Conservation (phyloP, 1,140 invertebrate species). For the Papilio glaucus region DNA sequence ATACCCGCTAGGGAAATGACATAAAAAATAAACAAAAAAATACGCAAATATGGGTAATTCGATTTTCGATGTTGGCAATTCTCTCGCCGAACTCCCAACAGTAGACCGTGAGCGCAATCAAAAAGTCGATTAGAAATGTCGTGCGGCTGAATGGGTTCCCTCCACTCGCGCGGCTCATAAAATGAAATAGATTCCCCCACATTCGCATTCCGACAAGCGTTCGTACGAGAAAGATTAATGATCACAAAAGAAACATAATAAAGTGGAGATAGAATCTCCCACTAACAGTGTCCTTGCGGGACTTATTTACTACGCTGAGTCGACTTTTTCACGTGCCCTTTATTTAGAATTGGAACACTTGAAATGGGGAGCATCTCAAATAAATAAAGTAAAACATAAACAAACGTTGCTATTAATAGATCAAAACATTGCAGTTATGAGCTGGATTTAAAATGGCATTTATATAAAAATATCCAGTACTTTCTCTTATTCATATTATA, state of each 20-base stretch:
- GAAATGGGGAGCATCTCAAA: constrained; percentile 42
- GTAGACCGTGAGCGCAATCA: constrained; percentile 75
- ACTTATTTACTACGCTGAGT: constrained; percentile 76
- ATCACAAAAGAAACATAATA: constrained; percentile 84
- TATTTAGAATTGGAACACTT: constrained; percentile 62
- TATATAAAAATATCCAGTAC: too few species aligned
- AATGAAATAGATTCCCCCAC: constrained; percentile 83
- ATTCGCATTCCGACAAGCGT: constrained; percentile 83
- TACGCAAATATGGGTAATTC: constrained; percentile 48
- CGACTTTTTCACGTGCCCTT: constrained; percentile 77
- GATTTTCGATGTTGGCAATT: constrained; percentile 57
- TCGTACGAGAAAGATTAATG: constrained; percentile 83
- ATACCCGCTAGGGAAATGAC: constrained; percentile 10
- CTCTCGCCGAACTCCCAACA: constrained; percentile 61
- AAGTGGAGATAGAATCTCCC: constrained; percentile 82
- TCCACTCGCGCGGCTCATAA: constrained; percentile 80
- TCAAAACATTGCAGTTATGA: too few species aligned
- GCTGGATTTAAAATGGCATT: too few species aligned
- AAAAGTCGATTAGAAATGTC: constrained; percentile 83
- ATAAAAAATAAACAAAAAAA: constrained; percentile 40
- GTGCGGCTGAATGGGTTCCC: constrained; percentile 77
- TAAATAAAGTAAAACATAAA: too few species aligned
- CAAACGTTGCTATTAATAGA: too few species aligned
- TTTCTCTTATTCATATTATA: too few species aligned
- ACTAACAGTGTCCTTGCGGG: constrained; percentile 82